Evolutionary conservation across 2,888 invertebrate genomes (phyloP).

Genomic region (Ommatoiulus sabulosus): DNA sequence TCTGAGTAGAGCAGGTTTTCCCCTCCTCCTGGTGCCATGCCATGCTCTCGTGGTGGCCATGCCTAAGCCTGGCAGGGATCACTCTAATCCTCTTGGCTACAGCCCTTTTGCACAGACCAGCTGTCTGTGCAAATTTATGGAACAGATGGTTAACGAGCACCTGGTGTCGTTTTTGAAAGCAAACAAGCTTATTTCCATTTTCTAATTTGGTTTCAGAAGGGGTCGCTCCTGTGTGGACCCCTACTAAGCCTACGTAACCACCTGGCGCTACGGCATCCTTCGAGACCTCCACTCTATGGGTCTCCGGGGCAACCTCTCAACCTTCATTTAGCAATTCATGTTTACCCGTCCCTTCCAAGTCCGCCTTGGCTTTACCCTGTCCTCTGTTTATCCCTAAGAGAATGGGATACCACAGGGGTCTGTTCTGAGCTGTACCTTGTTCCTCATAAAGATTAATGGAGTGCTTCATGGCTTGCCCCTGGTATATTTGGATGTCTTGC

Average conservation of each 20-base stretch:
- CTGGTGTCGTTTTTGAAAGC: not conserved
- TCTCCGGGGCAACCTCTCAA: not conserved
- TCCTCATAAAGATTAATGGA: not conserved
- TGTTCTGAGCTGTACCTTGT: slow-evolving; percentile 33
- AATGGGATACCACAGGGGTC: slow-evolving; percentile 51
- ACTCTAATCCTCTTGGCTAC: too few relatives aligned
- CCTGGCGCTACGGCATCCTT: slow-evolving; percentile 50
- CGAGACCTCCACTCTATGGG: not conserved
- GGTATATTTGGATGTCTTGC: not conserved
- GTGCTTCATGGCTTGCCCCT: not conserved
- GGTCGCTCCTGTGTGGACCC: not conserved
- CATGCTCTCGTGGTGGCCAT: not conserved
- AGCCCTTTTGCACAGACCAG: too few relatives aligned
- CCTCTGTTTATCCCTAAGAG: not conserved
- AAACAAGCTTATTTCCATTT: not conserved
- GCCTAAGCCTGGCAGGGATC: not conserved
- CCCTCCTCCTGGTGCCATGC: not conserved
- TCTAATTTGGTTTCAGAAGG: not conserved
- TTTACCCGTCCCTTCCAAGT: not conserved
- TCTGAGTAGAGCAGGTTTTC: not conserved
- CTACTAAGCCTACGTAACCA: slow-evolving; percentile 49
- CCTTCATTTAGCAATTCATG: not conserved
- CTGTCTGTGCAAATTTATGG: not conserved
- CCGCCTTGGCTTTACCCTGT: slow-evolving; percentile 3
- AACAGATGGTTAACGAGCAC: not conserved